These are phyloP conservation scores for Neocrepidodera transversa DNA, from an alignment of 2,888 invertebrate species.

Conservation along the genomic window DNA sequence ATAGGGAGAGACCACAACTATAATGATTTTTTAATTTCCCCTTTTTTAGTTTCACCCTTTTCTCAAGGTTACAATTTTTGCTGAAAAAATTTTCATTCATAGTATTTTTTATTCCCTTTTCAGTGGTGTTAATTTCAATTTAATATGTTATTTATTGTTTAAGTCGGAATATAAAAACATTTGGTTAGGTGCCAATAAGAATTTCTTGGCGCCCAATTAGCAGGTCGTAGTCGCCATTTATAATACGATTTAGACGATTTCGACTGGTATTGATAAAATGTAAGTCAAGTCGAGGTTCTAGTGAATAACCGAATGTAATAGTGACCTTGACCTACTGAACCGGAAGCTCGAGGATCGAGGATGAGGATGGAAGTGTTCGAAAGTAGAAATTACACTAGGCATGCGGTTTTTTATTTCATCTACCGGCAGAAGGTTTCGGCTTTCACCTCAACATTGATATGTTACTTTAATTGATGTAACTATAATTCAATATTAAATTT, in stretches of 20 bases:
- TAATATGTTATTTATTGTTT: too few species aligned
- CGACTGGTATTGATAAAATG: slow-evolving; percentile 24
- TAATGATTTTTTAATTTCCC: too few species aligned
- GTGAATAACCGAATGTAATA: slow-evolving; percentile 29
- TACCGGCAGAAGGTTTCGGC: slow-evolving; percentile 19
- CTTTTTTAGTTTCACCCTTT: too few species aligned
- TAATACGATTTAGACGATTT: background rate
- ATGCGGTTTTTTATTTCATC: slow-evolving; percentile 24
- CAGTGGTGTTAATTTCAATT: too few species aligned
- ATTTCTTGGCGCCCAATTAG: slow-evolving; percentile 20
- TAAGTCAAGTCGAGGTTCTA: slow-evolving; percentile 28
- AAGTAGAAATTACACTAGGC: slow-evolving; percentile 32
- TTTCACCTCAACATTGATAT: slow-evolving; percentile 29
- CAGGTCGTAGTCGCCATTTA: background rate
- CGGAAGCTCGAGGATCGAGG: slow-evolving; percentile 20
- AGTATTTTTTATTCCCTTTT: too few species aligned
- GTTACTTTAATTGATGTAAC: slow-evolving; percentile 15
- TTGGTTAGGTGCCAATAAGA: too few species aligned
- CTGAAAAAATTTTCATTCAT: too few species aligned
- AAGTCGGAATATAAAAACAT: too few species aligned
- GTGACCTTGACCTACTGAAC: slow-evolving; percentile 42
- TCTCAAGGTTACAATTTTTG: too few species aligned
- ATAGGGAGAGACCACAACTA: too few species aligned
- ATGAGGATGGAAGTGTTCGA: slow-evolving; percentile 37
- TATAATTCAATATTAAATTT: too few species aligned